A percentile compares a stretch with the other conserved stretches of the same genome.
These are phyloP conservation scores for Atherinomorus stipes DNA, from an alignment of 2,113 vertebrate species.

Conservation along the genomic window DNA sequence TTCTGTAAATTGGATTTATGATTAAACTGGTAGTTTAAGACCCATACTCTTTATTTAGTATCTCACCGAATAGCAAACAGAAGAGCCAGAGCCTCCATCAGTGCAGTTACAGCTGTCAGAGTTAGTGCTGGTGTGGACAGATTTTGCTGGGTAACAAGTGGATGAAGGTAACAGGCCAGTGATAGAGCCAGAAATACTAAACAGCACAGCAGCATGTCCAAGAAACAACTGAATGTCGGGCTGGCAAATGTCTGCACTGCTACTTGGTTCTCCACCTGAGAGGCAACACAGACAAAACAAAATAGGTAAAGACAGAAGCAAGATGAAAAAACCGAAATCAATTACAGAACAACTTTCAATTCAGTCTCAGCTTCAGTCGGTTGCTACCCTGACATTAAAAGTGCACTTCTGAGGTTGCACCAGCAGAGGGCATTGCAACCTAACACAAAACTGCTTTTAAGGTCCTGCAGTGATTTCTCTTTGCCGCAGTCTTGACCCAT, in stretches of 20 bases:
- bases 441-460: constrained; percentile 20
- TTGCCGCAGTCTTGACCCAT: constrained; percentile 75
- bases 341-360: background rate
- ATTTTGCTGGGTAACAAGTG: constrained; percentile 71
- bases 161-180: constrained; percentile 91
- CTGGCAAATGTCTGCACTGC: constrained; percentile 93
- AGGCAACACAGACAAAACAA: background rate
- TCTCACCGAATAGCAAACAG: constrained; percentile 91
- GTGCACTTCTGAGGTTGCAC: constrained; percentile 41
- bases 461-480: constrained; percentile 68
- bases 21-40: background rate
- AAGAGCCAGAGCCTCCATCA: constrained; percentile 89
- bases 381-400: background rate
- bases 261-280: constrained; percentile 78
- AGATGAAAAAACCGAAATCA: background rate
- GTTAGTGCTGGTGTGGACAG: constrained; percentile 82
- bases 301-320: background rate
- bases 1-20: background rate
- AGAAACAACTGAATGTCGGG: constrained; percentile 93
- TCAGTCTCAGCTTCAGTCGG: background rate
- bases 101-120: constrained; percentile 83
- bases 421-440: constrained; percentile 75
- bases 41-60: background rate
- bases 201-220: constrained; percentile 93
- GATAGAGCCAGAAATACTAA: constrained; percentile 92